Base-by-base conservation (phyloP, 2,888 invertebrate species). In the Zaprionus lineosus region DNA sequence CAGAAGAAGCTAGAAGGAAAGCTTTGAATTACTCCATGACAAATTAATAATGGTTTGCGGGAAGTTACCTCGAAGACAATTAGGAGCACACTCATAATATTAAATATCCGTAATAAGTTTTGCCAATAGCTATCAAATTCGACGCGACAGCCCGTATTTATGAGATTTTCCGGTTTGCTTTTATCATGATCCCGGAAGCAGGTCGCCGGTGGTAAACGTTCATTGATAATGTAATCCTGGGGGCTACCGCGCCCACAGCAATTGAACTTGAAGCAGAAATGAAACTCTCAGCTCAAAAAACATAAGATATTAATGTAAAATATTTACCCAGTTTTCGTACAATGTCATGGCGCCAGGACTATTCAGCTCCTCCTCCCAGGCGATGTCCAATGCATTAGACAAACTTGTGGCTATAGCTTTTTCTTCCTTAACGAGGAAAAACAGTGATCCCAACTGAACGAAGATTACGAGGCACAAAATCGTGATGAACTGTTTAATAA, bases 1-100 rank as follows among this genome's bases (percentile, higher is more conserved):
- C 40, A 94, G 94, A 75, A 94, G 89, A 0, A 87, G 7, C 87
- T 87, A 62, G 0, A 74, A 74, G 43, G n/a, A n/a, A n/a, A n/a
- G n/a, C n/a, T n/a, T n/a, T n/a, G n/a, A n/a, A n/a, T n/a, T n/a
- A n/a, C n/a, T n/a, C n/a, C n/a, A n/a, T n/a, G n/a, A n/a, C n/a
- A n/a, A n/a, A n/a, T n/a, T n/a, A n/a, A n/a, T n/a, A n/a, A n/a
- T n/a, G n/a, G n/a, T n/a, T 26, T 4, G 0, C 3, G 0, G 2
- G 0, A 28, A 53, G 67, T 31, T 9, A 87, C 87, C 88, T 88
- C 88, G 12, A 76, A 14, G 7, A 40, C 82, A 16, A 87, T 58
- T 16, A 88, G 56, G 19, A 86, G 44, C 59, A 73, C 74, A 14
- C 74, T 71, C 1, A 88, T 39, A 39, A 87, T 82, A 47, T 87